Evolutionary conservation across 2,888 invertebrate species (phyloP).

Genomic region (Microplitis deprimator): DNA sequence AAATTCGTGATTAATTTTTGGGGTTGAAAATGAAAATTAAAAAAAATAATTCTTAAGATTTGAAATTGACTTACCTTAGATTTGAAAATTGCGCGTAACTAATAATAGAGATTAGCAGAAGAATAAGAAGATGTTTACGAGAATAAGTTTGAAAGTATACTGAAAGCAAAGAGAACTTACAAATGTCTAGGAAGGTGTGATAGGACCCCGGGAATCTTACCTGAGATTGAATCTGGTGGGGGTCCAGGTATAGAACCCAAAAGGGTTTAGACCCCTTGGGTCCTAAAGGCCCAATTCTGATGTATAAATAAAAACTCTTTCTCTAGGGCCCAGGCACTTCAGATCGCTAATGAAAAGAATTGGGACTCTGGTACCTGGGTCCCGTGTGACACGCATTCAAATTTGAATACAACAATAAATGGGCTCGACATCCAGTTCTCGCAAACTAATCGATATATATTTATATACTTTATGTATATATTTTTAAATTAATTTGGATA

Average conservation of each 20-base stretch:
- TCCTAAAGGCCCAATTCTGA: constrained; percentile 14
- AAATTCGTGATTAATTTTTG: no score
- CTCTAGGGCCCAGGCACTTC: constrained; percentile 58
- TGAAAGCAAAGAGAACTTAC: constrained; percentile 55
- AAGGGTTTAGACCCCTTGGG: constrained; percentile 29
- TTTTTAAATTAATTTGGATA: no score
- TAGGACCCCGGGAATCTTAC: constrained; percentile 67
- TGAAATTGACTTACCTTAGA: no score
- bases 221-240: constrained; percentile 65
- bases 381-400: constrained; percentile 20
- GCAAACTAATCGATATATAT: no score
- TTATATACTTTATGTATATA: no score
- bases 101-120: background rate
- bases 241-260: constrained; percentile 65
- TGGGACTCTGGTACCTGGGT: constrained; percentile 46
- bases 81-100: background rate
- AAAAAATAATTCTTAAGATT: no score
- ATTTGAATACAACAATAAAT: constrained; percentile 17
- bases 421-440: background rate
- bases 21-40: no score
- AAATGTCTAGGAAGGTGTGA: constrained; percentile 66
- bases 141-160: constrained; percentile 42
- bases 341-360: constrained; percentile 50
- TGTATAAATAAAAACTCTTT: constrained; percentile 18
- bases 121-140: background rate